These are phyloP conservation scores for Spicauda simplicius DNA, from an alignment of 2,888 invertebrate species.

Conservation along the genomic window DNA sequence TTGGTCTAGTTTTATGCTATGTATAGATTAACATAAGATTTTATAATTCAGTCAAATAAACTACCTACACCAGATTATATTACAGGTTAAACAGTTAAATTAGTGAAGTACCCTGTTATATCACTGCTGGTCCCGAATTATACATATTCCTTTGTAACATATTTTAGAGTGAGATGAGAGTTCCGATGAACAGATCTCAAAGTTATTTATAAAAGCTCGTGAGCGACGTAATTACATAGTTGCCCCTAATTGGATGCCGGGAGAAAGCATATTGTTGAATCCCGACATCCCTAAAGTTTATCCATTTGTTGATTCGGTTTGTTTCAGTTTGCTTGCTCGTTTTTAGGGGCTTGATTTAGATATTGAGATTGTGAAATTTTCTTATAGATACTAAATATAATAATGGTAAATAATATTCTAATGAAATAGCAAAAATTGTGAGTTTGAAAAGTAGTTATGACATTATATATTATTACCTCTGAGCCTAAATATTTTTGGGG, in stretches of 20 bases:
- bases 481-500: no score
- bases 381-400: no score
- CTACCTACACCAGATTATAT: no score
- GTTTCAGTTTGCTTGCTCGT: constrained; percentile 28
- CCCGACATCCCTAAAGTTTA: constrained; percentile 31
- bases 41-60: no score
- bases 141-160: neutral
- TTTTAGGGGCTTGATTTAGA: constrained; percentile 12
- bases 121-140: neutral
- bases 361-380: no score
- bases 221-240: constrained; percentile 32
- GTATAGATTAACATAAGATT: no score
- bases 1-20: no score
- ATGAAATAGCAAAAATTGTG: no score
- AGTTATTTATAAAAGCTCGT: constrained; percentile 29
- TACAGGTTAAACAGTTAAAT: no score
- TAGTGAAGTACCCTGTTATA: neutral
- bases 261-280: constrained; percentile 33
- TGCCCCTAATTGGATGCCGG: constrained; percentile 25
- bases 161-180: constrained; percentile 51
- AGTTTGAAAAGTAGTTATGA: no score
- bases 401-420: no score
- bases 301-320: constrained; percentile 35
- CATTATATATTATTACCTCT: no score
- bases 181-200: constrained; percentile 13